phyloP scores from a whole-genome alignment of 2,113 vertebrate genomes.

The Oceanites oceanicus region DNA sequence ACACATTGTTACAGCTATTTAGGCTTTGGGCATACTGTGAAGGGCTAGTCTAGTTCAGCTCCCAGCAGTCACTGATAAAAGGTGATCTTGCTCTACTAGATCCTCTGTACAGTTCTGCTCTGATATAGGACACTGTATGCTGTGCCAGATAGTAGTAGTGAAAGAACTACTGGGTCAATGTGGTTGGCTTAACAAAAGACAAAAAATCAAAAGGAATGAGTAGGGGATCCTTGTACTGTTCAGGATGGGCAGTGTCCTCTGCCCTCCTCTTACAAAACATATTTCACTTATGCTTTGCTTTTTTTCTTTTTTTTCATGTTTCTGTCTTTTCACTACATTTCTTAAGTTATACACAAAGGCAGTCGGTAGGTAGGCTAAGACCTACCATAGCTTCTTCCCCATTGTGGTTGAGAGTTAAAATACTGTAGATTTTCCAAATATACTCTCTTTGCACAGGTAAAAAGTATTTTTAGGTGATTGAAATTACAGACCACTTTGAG shows the following conservation, averaged over 20 bases:
- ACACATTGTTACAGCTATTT: background rate
- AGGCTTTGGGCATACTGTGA: background rate
- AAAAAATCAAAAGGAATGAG: background rate
- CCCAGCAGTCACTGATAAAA: background rate
- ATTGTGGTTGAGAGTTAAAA: background rate
- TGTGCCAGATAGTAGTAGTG: background rate
- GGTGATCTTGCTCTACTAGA: background rate
- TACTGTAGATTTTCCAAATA: background rate
- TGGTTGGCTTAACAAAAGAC: background rate
- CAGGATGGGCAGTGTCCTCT: background rate
- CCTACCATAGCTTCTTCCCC: background rate
- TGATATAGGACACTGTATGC: background rate
- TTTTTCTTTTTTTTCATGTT: background rate
- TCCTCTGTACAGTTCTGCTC: background rate
- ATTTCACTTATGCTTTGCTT: background rate
- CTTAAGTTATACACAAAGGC: background rate
- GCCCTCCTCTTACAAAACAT: background rate
- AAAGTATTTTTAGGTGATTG: background rate
- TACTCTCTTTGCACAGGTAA: background rate
- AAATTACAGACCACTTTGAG: background rate
- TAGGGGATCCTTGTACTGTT: background rate
- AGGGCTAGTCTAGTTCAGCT: background rate
- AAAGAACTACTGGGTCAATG: background rate
- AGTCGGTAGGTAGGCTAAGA: background rate
- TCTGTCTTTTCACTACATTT: background rate